A percentile compares a stretch with the other conserved stretches of the same genome.
Evolutionary conservation across 2,888 invertebrate species (phyloP).

Genomic region (Geotrupes spiniger): DNA sequence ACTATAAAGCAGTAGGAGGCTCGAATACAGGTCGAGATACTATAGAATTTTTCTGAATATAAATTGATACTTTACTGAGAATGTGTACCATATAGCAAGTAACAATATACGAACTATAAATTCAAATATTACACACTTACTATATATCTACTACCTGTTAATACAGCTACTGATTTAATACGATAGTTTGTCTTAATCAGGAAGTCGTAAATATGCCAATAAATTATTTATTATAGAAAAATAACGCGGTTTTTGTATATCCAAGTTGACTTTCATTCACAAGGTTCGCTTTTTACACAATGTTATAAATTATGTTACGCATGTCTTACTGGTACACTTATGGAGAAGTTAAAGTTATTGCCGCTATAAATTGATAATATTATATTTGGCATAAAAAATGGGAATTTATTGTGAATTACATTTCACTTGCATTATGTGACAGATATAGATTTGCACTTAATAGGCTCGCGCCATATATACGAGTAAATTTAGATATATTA

Average conservation of each 20-base stretch:
- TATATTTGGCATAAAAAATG: too few relatives aligned
- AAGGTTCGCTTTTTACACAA: not conserved
- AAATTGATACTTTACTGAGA: slow-evolving; percentile 7
- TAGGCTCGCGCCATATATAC: too few relatives aligned
- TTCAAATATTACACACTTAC: not conserved
- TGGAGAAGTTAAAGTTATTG: too few relatives aligned
- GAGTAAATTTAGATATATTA: too few relatives aligned
- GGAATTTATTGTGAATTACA: too few relatives aligned
- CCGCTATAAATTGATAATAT: too few relatives aligned
- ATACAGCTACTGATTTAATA: slow-evolving; percentile 6
- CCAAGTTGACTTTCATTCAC: not conserved
- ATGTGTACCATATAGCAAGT: slow-evolving; percentile 1
- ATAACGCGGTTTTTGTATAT: not conserved
- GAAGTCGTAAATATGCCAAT: slow-evolving; percentile 7
- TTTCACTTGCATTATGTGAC: too few relatives aligned
- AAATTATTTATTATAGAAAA: slow-evolving; percentile 5
- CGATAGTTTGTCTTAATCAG: slow-evolving; percentile 6
- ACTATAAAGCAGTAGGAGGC: slow-evolving; percentile 6
- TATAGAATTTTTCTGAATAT: slow-evolving; percentile 6
- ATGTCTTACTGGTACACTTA: too few relatives aligned
- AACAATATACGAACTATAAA: slow-evolving; percentile 4
- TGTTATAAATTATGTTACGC: too few relatives aligned
- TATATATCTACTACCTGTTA: slow-evolving; percentile 4
- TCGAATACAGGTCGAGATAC: slow-evolving; percentile 4
- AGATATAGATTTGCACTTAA: too few relatives aligned